These are phyloP conservation scores for Hycleus phaleratus DNA, from an alignment of 1,140 invertebrate genomes.

Conservation along the genomic window DNA sequence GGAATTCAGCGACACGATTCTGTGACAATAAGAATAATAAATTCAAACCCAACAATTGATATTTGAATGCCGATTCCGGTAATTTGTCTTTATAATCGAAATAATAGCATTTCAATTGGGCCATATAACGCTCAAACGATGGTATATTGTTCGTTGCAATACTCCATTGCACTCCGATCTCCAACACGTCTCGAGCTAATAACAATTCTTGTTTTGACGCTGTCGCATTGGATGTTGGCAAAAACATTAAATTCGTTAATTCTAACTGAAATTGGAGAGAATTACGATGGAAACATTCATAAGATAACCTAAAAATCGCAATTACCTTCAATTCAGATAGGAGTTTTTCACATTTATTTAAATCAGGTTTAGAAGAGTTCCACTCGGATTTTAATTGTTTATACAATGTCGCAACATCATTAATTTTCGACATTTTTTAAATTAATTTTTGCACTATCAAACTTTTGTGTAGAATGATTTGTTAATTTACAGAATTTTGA, in stretches of 20 bases:
- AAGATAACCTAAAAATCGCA: constrained; percentile 4
- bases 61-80: constrained; percentile 90
- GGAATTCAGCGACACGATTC: constrained; percentile 96
- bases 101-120: constrained; percentile 95
- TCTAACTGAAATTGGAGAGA: constrained; percentile 56
- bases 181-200: constrained; percentile 83
- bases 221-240: constrained; percentile 73
- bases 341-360: constrained; percentile 63
- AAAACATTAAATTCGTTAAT: constrained; percentile 74
- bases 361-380: constrained; percentile 57
- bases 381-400: constrained; percentile 69
- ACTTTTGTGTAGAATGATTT: too few species aligned
- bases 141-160: constrained; percentile 87
- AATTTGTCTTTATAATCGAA: constrained; percentile 88
- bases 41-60: constrained; percentile 92
- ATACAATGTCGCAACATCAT: constrained; percentile 59
- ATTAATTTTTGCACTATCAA: too few species aligned
- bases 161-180: constrained; percentile 94
- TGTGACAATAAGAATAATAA: constrained; percentile 92
- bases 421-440: constrained; percentile 51
- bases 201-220: constrained; percentile 81
- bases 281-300: constrained; percentile 8
- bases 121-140: constrained; percentile 82
- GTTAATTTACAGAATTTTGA: too few species aligned
- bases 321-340: constrained; percentile 66